Evolutionary conservation across 2,797 vertebrate genomes (phyloP).

Genomic region (Schizopygopsis malacanthus): DNA sequence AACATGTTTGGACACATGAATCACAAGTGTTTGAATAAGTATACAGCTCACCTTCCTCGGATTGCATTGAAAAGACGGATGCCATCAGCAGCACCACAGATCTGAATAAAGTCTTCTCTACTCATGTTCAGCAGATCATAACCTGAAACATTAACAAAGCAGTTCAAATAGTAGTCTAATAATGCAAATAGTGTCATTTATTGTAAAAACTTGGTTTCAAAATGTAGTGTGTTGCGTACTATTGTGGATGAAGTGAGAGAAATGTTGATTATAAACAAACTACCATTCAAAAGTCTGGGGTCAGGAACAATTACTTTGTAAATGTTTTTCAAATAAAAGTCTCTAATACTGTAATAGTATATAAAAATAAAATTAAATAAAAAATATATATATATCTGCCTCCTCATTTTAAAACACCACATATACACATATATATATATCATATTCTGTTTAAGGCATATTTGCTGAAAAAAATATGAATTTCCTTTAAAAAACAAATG

Average conservation of each 20-base stretch:
- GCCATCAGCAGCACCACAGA: slow-evolving; percentile 93
- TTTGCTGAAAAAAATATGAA: not conserved
- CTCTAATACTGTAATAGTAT: not conserved
- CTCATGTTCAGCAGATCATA: slow-evolving; percentile 93
- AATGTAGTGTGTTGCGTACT: too few species aligned
- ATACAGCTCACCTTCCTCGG: slow-evolving; percentile 87
- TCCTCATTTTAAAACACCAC: too few species aligned
- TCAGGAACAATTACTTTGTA: not conserved
- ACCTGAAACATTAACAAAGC: slow-evolving; percentile 74
- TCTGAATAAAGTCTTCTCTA: slow-evolving; percentile 91
- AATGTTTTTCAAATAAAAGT: not conserved
- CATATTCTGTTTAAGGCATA: not conserved
- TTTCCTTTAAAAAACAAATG: too few species aligned
- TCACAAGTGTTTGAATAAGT: not conserved
- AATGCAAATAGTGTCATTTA: not conserved
- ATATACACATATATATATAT: too few species aligned
- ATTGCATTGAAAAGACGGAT: slow-evolving; percentile 94
- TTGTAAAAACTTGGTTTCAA: not conserved
- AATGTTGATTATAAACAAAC: too few species aligned
- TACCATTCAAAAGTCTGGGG: not conserved
- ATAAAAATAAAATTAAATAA: too few species aligned
- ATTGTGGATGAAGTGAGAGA: too few species aligned
- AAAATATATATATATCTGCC: too few species aligned
- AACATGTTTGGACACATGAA: not conserved
- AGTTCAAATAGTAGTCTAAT: not conserved